Percentiles rank a stretch among this genome's conserved stretches.
Evolutionary conservation across 2,888 invertebrate genomes (phyloP).

Genomic region (Ormyrus pomaceus): DNA sequence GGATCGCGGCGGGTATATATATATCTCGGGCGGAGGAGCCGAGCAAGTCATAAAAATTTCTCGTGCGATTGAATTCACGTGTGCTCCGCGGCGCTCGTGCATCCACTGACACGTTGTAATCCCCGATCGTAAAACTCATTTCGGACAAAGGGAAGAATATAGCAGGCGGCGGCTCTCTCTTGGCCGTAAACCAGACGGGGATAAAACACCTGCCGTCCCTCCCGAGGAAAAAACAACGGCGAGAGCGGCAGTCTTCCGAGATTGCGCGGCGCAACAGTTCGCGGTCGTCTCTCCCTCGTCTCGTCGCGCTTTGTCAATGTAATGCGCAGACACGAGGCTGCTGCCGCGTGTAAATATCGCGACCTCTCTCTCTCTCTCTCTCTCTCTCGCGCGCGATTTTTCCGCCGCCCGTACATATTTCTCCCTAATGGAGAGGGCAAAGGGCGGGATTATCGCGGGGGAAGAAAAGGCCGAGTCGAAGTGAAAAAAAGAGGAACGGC

Average conservation of each 20-base stretch:
- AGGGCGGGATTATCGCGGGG: too few species aligned
- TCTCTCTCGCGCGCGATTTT: background rate
- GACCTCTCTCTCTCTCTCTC: too few species aligned
- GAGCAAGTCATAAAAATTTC: slow-evolving; percentile 40
- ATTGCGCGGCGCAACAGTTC: slow-evolving; percentile 32
- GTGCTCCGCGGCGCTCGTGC: slow-evolving; percentile 3
- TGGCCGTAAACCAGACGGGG: slow-evolving; percentile 42
- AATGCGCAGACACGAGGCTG: slow-evolving; percentile 10
- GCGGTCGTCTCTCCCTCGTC: background rate
- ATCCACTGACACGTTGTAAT: slow-evolving; percentile 45
- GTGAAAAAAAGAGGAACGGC: slow-evolving; percentile 17
- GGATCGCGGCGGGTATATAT: too few species aligned
- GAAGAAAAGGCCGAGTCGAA: background rate
- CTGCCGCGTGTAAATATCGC: too few species aligned
- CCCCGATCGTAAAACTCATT: slow-evolving; percentile 50
- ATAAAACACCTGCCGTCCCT: slow-evolving; percentile 49
- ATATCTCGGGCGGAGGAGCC: too few species aligned
- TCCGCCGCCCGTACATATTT: too few species aligned
- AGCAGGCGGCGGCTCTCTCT: background rate
- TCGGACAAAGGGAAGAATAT: slow-evolving; percentile 31
- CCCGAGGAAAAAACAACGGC: background rate
- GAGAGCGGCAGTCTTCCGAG: slow-evolving; percentile 27
- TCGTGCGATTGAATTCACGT: slow-evolving; percentile 46
- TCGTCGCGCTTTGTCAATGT: slow-evolving; percentile 41
- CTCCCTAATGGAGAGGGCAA: too few species aligned